phyloP scores from a whole-genome alignment of 2,113 vertebrate genomes.

The Argyrosomus japonicus region DNA sequence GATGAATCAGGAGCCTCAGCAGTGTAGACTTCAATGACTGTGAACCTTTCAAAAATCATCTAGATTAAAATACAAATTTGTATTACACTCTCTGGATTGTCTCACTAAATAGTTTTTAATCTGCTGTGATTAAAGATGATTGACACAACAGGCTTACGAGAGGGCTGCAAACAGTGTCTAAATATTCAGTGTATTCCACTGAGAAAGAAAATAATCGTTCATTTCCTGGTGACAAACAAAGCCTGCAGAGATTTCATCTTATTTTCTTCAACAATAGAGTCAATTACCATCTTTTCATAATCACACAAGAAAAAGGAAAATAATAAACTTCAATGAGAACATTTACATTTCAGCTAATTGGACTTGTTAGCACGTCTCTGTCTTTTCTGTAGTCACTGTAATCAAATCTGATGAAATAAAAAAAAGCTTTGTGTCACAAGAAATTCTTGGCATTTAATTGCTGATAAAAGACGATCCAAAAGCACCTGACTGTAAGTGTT shows the following conservation, averaged over 20 bases:
- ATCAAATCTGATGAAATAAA: background rate
- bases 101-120: background rate
- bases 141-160: no score
- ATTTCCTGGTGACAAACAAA: no score
- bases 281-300: background rate
- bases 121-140: background rate
- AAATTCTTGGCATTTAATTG: background rate
- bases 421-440: background rate
- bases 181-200: conserved; percentile 9
- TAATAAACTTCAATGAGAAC: background rate
- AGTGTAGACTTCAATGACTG: background rate
- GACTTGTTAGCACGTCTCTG: background rate
- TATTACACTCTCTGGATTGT: background rate
- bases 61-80: no score
- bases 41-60: no score
- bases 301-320: background rate
- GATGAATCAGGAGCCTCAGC: background rate
- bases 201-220: background rate
- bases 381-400: background rate
- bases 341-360: background rate
- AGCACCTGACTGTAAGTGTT: background rate
- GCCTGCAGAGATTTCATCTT: no score
- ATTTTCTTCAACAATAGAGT: background rate
- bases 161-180: background rate
- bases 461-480: no score